A percentile compares a stretch with the other conserved stretches of the same genome.
Evolutionary conservation across 1,140 invertebrate species (phyloP).

Genomic region (Calosoma granatense): DNA sequence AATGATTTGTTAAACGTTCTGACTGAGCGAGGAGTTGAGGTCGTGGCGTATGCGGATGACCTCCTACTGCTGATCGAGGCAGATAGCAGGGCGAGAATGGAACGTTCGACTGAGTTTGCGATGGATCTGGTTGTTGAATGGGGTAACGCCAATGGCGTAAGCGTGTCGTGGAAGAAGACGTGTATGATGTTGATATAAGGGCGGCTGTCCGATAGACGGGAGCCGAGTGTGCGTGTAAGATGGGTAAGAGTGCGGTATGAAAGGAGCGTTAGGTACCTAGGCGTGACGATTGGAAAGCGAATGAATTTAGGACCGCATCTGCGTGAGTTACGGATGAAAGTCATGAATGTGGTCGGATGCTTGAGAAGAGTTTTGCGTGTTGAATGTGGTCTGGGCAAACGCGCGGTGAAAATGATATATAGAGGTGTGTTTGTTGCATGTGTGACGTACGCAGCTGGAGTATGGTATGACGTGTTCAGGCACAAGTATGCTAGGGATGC

Average conservation of each 20-base stretch:
- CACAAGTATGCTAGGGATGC: neutral
- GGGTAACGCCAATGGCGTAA: neutral
- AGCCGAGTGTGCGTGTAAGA: conserved; percentile 5
- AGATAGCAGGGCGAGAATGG: conserved; percentile 13
- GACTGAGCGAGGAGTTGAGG: neutral
- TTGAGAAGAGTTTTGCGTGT: conserved; percentile 16
- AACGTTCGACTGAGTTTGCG: conserved; percentile 7
- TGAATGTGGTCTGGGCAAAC: conserved; percentile 20
- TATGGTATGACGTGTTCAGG: conserved; percentile 20
- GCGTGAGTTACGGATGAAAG: neutral
- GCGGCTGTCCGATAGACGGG: neutral
- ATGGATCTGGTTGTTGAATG: neutral
- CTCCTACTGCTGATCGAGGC: conserved; percentile 15
- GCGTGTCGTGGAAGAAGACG: neutral
- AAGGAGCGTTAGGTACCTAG: conserved; percentile 15
- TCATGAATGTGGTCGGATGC: conserved; percentile 1
- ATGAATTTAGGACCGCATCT: conserved; percentile 11
- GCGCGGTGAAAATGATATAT: conserved; percentile 19
- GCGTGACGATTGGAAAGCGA: conserved; percentile 11
- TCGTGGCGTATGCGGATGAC: conserved; percentile 23
- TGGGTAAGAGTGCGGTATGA: neutral
- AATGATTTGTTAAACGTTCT: conserved; percentile 16
- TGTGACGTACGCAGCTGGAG: conserved; percentile 22
- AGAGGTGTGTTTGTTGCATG: conserved; percentile 20
- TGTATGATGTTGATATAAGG: neutral